Percentiles rank a stretch among this genome's conserved stretches.
These are phyloP conservation scores for Nothoprocta perdicaria DNA, from an alignment of 2,113 vertebrate genomes.

Conservation along the genomic window DNA sequence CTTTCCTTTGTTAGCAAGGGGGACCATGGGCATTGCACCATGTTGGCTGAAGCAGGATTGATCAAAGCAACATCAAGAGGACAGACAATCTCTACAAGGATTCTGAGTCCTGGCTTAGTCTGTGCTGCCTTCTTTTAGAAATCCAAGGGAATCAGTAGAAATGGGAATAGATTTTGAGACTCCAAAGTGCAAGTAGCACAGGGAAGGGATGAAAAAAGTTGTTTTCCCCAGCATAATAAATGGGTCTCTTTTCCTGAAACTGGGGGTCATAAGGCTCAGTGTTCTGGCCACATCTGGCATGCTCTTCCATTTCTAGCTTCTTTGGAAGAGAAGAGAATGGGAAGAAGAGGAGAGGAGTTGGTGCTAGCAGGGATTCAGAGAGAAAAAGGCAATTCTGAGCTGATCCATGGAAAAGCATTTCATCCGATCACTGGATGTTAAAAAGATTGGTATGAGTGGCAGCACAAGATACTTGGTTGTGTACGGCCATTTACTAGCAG, in stretches of 20 bases:
- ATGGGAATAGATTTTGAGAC: not conserved
- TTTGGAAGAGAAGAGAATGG: not conserved
- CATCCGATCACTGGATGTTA: not conserved
- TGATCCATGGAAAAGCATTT: not conserved
- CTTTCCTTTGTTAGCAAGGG: not conserved
- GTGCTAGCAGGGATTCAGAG: not conserved
- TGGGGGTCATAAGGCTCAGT: not conserved
- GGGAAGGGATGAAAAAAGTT: not conserved
- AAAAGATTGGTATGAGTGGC: not conserved
- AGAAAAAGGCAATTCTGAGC: not conserved
- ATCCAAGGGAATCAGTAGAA: not conserved
- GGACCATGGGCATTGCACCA: not conserved
- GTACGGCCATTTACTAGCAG: not conserved
- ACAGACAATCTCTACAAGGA: not conserved
- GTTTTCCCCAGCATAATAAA: fast-evolving
- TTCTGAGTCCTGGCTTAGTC: not conserved
- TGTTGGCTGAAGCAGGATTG: not conserved
- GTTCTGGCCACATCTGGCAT: not conserved
- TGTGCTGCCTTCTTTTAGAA: not conserved
- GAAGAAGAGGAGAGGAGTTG: not conserved
- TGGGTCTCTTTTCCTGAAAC: not conserved
- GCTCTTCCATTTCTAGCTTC: not conserved
- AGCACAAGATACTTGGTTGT: not conserved
- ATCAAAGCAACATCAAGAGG: not conserved
- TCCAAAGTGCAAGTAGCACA: not conserved